Base-by-base conservation (phyloP, 92 coral and sea anemone species). In the Bergia puertoricense region DNA sequence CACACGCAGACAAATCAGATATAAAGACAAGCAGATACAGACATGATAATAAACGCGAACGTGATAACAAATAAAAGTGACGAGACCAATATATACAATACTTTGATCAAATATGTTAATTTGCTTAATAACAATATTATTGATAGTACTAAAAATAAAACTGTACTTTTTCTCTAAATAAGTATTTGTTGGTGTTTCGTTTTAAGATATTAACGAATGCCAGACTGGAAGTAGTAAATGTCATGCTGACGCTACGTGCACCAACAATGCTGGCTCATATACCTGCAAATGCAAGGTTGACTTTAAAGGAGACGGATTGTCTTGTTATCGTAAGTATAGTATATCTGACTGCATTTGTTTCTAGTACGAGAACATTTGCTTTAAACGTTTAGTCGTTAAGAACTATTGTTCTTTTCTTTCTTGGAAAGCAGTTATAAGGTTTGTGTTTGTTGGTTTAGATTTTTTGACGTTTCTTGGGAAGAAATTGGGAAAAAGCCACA, bases 201-300 rank as follows among this genome's bases (percentile, higher is more conserved):
- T 37, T 51, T 36, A 68, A 91, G 93, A 91, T 73, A 79, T 91
- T n/a, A 81, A 91, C 41, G 93, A 91, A 72, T 91, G 93, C 76
- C 69, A 65, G 40, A 68, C 69, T 36, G 90, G 85, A 59, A 79
- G 57, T 30, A 77, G 30, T 51, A 59, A 74, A 38, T 91, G 93
- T 44, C 86, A 91, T 65, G 79, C 81, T 41, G 86, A 88, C 22
- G 93, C 93, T 45, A 79, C 85, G 78, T 91, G 93, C 87, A 84
- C 85, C 41, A 91, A 91, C 46, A 91, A 59, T 38, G 90, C 80
- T 2, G 93, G 93, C 86, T 91, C 93, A 36, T 88, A 82, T 43
- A 79, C 37, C 16, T 91, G 93, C 83, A 83, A 81, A 10, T 91
- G 93, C 79, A 91, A 91, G 74, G 89, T 88, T 69, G 93, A 90